Base-by-base conservation (phyloP, 2,797 vertebrate genomes). In the Botia almorhae region DNA sequence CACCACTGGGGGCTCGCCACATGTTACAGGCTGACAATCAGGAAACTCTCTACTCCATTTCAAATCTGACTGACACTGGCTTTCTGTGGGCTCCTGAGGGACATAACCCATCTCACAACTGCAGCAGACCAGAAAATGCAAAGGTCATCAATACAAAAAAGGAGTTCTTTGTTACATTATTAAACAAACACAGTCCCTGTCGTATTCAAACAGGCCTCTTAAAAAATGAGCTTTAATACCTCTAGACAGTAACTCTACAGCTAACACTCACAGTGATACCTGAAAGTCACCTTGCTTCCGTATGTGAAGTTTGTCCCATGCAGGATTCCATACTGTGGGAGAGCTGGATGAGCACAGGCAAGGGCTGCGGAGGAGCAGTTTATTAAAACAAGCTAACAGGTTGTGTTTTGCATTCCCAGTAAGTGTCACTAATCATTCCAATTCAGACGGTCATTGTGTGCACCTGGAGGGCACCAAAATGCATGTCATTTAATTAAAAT, bases 201-300 rank as follows among this genome's bases (percentile, higher is more conserved):
- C 26, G 50, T 63, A 48, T 69, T 61, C 10, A 53, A 69, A 46
- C 46, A 63, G 19, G 4, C 16, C 21, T 74, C 50, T 53, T 81
- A 33, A 43, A 43, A 68, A 64, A 12, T 17, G 69, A 55, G 39
- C 51, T 82, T 68, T 67, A 43, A 79, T 69, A 74, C n/a, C 76
- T 78, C 51, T 61, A 39, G 70, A 76, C 67, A 81, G 74, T 0
- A n/a, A 58, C 61, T 46, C 26, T 76, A 80, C 71, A 81, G 83
- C 86, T 84, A 82, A 78, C 83, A 83, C 74, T 87, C 91, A 89
- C 85, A 83, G 86, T 87, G 88, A 90, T 96, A 99, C 98, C 96
- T 97, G 93, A 96, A 99, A 81, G 89, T 93, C 91, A 98, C 96
- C 93, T 96, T 98, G 93, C 88, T 97, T 89, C 91, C 95, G 87